Conservation (phyloP, 2,113 vertebrate species). For the Sylvia atricapilla region DNA sequence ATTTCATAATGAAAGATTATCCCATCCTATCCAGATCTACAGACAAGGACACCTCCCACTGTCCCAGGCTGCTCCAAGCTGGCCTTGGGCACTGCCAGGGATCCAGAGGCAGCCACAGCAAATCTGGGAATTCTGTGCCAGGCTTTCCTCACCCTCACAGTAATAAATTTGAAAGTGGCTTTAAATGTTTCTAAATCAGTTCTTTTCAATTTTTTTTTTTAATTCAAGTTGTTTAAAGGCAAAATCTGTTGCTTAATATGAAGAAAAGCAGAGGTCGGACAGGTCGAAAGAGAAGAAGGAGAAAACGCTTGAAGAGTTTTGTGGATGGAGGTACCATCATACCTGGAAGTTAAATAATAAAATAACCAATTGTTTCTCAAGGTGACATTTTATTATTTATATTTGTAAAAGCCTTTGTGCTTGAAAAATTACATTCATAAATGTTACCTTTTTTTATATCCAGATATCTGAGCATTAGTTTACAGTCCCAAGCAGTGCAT, state of each 20-base stretch:
- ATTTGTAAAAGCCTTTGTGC: not conserved
- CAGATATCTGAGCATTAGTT: not conserved
- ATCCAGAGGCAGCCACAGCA: not conserved
- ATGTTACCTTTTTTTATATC: not conserved
- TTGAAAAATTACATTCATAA: not conserved
- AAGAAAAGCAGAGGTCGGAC: slow-evolving; percentile 71
- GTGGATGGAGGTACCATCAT: slow-evolving; percentile 58
- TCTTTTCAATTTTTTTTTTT: not conserved
- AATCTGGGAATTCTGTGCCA: not conserved
- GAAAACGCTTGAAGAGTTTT: slow-evolving; percentile 14
- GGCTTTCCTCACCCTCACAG: accelerated
- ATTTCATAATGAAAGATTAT: not conserved
- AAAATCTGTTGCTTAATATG: slow-evolving; percentile 43
- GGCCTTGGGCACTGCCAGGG: not conserved
- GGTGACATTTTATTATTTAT: not conserved
- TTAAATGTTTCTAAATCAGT: not conserved
- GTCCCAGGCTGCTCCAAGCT: not conserved
- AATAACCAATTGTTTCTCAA: not conserved
- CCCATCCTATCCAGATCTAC: not conserved
- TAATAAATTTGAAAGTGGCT: not conserved
- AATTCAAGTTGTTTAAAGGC: not conserved
- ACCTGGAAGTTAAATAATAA: not conserved
- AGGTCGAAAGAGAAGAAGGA: slow-evolving; percentile 63
- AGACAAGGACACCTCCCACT: not conserved
- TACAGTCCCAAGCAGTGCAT: not conserved